These are phyloP conservation scores for Scotopteryx bipunctaria DNA, from an alignment of 2,888 invertebrate genomes.

Conservation along the genomic window DNA sequence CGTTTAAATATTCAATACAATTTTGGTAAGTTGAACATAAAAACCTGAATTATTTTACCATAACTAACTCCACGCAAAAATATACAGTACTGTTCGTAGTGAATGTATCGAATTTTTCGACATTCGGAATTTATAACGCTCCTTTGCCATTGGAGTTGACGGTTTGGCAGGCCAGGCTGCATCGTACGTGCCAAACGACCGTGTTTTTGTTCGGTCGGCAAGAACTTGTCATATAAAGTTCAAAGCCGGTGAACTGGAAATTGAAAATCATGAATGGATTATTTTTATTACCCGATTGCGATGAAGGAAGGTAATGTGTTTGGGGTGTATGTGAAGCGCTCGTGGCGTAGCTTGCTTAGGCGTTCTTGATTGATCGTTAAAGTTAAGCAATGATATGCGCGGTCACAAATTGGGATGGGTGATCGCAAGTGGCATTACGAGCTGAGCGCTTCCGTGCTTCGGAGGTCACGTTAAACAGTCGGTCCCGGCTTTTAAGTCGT, in stretches of 20 bases:
- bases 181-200: slow-evolving; percentile 60
- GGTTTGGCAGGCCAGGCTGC: slow-evolving; percentile 49
- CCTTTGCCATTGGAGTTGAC: slow-evolving; percentile 54
- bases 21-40: neutral
- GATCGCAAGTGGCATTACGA: too few species aligned
- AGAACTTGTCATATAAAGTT: slow-evolving; percentile 26
- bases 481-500: too few species aligned
- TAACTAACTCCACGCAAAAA: neutral
- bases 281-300: too few species aligned
- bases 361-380: too few species aligned
- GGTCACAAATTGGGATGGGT: too few species aligned
- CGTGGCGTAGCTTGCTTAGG: too few species aligned
- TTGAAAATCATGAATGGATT: slow-evolving; percentile 16
- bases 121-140: slow-evolving; percentile 58
- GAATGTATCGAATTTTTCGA: slow-evolving; percentile 43
- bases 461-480: too few species aligned
- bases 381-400: too few species aligned
- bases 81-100: neutral
- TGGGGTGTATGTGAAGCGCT: too few species aligned
- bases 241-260: slow-evolving; percentile 26
- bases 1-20: too few species aligned
- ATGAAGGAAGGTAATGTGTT: too few species aligned
- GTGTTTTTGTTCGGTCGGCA: slow-evolving; percentile 28
- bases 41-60: neutral
- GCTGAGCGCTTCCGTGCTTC: too few species aligned